A percentile compares a stretch with the other conserved stretches of the same genome.
Conservation (phyloP, 2,113 vertebrate genomes). For the Hippolais icterina region DNA sequence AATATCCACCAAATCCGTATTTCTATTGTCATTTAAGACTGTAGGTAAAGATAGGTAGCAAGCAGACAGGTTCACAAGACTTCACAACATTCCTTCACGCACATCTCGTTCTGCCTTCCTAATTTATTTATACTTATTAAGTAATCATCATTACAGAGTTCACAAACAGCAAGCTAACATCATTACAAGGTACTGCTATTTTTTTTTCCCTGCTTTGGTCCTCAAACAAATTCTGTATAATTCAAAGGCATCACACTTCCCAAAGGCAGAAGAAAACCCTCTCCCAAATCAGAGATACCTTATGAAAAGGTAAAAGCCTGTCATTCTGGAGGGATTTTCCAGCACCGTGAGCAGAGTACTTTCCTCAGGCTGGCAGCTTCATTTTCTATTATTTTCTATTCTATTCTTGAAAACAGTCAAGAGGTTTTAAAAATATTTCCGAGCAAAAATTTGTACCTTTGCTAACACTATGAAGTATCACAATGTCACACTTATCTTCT, state of each 20-base stretch:
- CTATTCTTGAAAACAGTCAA: background rate
- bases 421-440: background rate
- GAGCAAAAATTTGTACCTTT: background rate
- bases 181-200: fast-evolving
- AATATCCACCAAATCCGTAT: background rate
- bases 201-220: background rate
- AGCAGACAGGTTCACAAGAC: background rate
- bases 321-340: background rate
- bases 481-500: background rate
- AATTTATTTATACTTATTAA: background rate
- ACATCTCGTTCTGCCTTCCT: background rate
- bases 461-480: background rate
- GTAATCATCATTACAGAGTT: background rate
- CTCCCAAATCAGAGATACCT: background rate
- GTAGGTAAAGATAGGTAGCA: background rate
- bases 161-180: background rate
- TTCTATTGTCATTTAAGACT: background rate
- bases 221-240: background rate
- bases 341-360: background rate
- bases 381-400: background rate
- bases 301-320: background rate
- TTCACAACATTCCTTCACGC: background rate
- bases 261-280: background rate
- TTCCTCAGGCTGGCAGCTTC: background rate
- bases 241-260: background rate